Evolutionary conservation across 2,888 invertebrate genomes (phyloP).

Genomic region (Megaustenia siamemsis): DNA sequence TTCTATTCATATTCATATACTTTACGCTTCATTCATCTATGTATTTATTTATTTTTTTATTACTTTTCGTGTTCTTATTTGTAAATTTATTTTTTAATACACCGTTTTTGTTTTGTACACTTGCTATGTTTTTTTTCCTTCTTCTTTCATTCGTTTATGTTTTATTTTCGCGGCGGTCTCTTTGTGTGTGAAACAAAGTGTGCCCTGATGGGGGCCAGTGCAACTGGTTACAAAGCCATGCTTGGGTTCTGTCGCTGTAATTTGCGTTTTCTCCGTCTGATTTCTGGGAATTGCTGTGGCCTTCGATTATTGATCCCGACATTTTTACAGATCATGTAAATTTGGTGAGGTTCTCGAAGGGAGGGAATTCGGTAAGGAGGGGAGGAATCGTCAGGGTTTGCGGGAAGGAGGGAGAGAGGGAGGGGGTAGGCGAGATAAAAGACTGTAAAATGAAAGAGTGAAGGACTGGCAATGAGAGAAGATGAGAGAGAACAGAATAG

Average conservation of each 20-base stretch:
- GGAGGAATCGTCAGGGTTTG: too few relatives aligned
- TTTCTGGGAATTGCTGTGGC: constrained; percentile 4
- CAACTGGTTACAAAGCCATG: neutral
- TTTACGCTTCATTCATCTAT: too few relatives aligned
- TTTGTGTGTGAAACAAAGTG: too few relatives aligned
- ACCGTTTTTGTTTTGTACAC: neutral
- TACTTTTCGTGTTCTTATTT: too few relatives aligned
- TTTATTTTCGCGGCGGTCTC: too few relatives aligned
- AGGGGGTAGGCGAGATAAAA: too few relatives aligned
- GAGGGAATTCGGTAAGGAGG: neutral
- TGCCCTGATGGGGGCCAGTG: neutral
- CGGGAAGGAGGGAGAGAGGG: too few relatives aligned
- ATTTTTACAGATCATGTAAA: constrained; percentile 25
- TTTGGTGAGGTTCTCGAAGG: neutral
- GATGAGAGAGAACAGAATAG: too few relatives aligned
- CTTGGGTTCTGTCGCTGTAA: constrained; percentile 1
- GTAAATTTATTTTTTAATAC: neutral
- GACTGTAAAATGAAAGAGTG: too few relatives aligned
- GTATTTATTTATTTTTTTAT: too few relatives aligned
- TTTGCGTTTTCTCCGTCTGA: constrained; percentile 12
- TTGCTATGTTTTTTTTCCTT: neutral
- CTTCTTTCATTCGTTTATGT: neutral
- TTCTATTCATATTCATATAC: too few relatives aligned
- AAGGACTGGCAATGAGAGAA: too few relatives aligned
- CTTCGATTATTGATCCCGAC: constrained; percentile 23